Conservation (phyloP, 2,797 vertebrate species). For the Phoeniculus purpureus region DNA sequence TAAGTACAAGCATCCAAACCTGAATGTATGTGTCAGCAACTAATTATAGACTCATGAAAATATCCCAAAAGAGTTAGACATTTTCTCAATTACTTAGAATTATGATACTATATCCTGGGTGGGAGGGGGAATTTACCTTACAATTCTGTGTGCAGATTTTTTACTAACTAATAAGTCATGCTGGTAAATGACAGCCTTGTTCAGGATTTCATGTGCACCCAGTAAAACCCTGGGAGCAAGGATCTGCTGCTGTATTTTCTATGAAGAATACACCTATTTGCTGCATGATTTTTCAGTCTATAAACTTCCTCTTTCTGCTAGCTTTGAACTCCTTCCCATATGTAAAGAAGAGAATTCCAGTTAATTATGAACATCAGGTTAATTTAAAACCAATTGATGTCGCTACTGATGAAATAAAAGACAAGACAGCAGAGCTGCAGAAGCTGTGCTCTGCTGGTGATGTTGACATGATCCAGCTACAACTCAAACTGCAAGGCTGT, state of each 20-base stretch:
- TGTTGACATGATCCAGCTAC: constrained; percentile 94
- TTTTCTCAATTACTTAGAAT: not conserved
- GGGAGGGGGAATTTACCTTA: not conserved
- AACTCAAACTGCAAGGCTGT: constrained; percentile 96
- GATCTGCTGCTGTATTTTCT: not conserved
- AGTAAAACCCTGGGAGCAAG: not conserved
- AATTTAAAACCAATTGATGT: constrained; percentile 96
- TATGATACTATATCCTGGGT: not conserved
- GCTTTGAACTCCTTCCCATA: constrained; percentile 92
- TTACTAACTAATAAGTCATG: not conserved
- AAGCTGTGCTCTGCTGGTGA: constrained; percentile 89
- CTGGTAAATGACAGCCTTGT: not conserved
- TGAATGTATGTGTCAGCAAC: not conserved
- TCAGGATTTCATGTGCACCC: not conserved
- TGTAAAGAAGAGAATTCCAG: constrained; percentile 95
- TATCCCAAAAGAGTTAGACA: not conserved
- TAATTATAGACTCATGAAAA: constrained; percentile 14
- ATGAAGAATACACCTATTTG: not conserved
- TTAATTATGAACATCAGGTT: constrained; percentile 87
- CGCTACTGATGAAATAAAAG: constrained; percentile 94
- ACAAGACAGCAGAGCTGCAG: constrained; percentile 88
- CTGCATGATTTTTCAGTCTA: not conserved
- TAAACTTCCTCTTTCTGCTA: constrained; percentile 57
- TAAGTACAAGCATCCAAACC: constrained; percentile 72
- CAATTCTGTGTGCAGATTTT: not conserved